Conservation (phyloP, 2,113 vertebrate species). For the Hypanus sabinus region DNA sequence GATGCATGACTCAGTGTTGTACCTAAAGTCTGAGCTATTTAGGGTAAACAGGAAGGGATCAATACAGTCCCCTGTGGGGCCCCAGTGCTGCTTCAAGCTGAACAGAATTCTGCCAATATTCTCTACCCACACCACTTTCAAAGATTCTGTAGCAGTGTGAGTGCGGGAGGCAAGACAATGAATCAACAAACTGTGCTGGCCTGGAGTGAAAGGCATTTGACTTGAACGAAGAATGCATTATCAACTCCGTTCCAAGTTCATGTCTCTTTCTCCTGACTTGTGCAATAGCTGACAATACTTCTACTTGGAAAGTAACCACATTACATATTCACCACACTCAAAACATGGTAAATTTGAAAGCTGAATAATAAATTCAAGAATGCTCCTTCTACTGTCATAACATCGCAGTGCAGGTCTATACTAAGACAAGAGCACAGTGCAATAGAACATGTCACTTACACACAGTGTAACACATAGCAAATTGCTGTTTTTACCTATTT, state of each 20-base stretch:
- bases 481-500: too few species aligned
- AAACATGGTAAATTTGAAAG: not conserved
- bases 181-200: constrained; percentile 5
- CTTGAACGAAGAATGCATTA: not conserved
- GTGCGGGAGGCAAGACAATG: constrained; percentile 19
- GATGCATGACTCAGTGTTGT: too few species aligned
- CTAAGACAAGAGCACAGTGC: not conserved
- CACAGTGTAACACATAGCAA: too few species aligned
- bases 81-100: not conserved
- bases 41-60: too few species aligned
- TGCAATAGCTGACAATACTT: not conserved
- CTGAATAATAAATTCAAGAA: not conserved
- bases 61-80: too few species aligned
- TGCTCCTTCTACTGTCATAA: not conserved
- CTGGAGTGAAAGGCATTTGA: not conserved
- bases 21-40: too few species aligned
- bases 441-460: not conserved
- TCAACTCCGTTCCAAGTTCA: not conserved
- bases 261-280: not conserved
- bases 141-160: not conserved
- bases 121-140: not conserved
- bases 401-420: not conserved
- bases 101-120: constrained; percentile 25
- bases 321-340: not conserved
- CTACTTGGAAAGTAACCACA: not conserved